These are phyloP conservation scores for Macaria liturata DNA, from an alignment of 2,888 invertebrate species.

Conservation along the genomic window DNA sequence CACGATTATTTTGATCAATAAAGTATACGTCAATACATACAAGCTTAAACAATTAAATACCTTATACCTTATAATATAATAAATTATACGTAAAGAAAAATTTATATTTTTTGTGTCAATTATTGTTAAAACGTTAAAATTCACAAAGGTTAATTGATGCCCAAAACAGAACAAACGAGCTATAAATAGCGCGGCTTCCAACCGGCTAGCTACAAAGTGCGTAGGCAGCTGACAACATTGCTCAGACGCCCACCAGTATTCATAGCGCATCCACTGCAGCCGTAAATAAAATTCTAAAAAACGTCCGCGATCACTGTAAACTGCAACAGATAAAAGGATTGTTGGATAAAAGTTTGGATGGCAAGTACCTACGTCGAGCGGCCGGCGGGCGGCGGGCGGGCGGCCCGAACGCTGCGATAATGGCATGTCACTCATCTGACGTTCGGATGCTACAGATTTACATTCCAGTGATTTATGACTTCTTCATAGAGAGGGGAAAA, in stretches of 20 bases:
- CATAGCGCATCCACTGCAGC: constrained; percentile 25
- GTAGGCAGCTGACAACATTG: constrained; percentile 6
- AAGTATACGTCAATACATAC: too few relatives aligned
- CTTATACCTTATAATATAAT: too few relatives aligned
- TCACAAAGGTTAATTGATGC: background rate
- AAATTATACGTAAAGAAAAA: too few relatives aligned
- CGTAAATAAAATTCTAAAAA: constrained; percentile 36
- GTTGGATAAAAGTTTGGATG: constrained; percentile 50
- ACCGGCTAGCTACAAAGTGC: background rate
- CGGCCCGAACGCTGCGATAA: constrained; percentile 57
- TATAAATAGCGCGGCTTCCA: constrained; percentile 5
- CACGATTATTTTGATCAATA: too few relatives aligned
- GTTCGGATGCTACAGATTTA: constrained; percentile 80
- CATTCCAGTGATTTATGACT: constrained; percentile 81
- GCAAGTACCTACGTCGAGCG: constrained; percentile 61
- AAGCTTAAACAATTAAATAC: too few relatives aligned
- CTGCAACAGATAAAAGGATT: constrained; percentile 49
- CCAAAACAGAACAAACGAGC: background rate
- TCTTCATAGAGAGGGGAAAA: constrained; percentile 79
- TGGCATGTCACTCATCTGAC: constrained; percentile 79
- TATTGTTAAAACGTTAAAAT: too few relatives aligned
- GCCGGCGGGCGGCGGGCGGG: background rate
- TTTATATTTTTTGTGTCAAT: too few relatives aligned
- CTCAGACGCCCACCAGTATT: constrained; percentile 6
- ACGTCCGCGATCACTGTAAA: constrained; percentile 29